These are phyloP conservation scores for Eutolmus rufibarbis DNA, from an alignment of 2,888 invertebrate genomes.

Conservation along the genomic window DNA sequence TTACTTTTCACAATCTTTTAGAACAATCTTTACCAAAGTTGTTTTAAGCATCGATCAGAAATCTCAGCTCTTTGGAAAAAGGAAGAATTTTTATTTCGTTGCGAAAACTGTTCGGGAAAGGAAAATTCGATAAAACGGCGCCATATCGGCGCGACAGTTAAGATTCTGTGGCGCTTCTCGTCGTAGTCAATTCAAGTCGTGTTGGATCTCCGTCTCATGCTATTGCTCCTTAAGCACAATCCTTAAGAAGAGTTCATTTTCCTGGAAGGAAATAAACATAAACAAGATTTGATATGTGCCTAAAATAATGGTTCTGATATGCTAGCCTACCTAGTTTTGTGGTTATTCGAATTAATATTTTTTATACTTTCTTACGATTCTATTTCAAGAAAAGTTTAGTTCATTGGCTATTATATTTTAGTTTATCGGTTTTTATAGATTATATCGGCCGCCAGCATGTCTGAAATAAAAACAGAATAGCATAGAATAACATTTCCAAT, in stretches of 20 bases:
- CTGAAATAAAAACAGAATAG: not conserved
- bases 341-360: not conserved
- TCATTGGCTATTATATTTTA: not conserved
- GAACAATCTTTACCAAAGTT: not conserved
- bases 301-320: not conserved
- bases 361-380: not conserved
- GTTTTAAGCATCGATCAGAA: not conserved
- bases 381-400: not conserved
- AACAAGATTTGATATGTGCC: constrained; percentile 13
- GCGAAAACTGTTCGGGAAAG: not conserved
- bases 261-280: not conserved
- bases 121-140: constrained; percentile 52
- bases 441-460: not conserved
- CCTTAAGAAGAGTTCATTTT: not conserved
- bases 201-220: not conserved
- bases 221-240: not conserved
- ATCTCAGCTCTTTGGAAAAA: not conserved
- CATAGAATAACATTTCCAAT: not conserved
- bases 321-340: not conserved
- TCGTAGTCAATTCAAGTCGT: not conserved
- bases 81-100: constrained; percentile 12
- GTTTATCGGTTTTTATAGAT: not conserved
- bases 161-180: constrained; percentile 56
- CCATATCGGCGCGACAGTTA: constrained; percentile 62
- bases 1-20: not conserved